A percentile compares a stretch with the other conserved stretches of the same genome.
phyloP scores from a whole-genome alignment of 2,113 vertebrate species.

The Phalacrocorax aristotelis region DNA sequence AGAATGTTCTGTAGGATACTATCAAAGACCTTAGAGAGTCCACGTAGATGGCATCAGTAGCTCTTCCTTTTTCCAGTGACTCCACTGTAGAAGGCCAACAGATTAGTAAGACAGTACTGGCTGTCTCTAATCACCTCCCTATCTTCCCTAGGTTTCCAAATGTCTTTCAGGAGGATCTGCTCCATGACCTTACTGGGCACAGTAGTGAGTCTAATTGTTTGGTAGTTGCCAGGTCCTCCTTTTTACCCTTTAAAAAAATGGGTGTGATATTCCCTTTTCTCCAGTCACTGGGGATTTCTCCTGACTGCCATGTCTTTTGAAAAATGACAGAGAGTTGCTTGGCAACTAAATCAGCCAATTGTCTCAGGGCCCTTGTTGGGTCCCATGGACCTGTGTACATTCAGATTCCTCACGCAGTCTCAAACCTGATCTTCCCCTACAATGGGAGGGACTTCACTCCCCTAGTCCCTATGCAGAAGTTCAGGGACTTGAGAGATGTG shows the following conservation, averaged over 20 bases:
- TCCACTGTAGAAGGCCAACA: background rate
- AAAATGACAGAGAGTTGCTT: background rate
- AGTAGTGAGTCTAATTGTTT: background rate
- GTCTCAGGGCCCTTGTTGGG: background rate
- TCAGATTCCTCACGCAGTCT: background rate
- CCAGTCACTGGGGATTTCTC: background rate
- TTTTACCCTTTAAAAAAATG: background rate
- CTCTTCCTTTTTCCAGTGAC: background rate
- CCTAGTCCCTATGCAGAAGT: background rate
- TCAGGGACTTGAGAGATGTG: background rate
- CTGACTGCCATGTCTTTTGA: background rate
- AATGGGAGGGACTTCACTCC: background rate
- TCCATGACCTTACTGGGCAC: background rate
- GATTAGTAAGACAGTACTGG: background rate
- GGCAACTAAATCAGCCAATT: background rate
- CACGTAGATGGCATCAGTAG: background rate
- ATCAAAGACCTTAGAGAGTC: background rate
- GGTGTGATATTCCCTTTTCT: background rate
- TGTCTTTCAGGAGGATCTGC: background rate
- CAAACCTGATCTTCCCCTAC: background rate
- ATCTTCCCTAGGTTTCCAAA: background rate
- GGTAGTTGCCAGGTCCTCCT: background rate
- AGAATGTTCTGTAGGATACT: background rate
- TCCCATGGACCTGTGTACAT: accelerated
- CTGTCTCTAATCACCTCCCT: background rate